Evolutionary conservation across 2,113 vertebrate species (phyloP).

Genomic region (Rhipidura dahli): DNA sequence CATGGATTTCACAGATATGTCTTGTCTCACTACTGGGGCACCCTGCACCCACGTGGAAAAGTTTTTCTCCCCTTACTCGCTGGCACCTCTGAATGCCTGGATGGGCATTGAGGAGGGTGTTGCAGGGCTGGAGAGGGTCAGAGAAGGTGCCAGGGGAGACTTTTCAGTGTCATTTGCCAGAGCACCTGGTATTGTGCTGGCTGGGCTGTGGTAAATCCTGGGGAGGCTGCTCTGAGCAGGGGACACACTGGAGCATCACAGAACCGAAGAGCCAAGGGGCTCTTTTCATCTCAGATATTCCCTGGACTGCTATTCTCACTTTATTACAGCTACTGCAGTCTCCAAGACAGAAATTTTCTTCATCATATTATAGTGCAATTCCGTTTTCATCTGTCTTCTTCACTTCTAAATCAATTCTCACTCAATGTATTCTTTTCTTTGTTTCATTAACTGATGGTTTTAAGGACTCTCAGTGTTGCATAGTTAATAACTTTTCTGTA

Average conservation of each 20-base stretch:
- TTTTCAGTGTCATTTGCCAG: neutral
- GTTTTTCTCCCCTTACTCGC: neutral
- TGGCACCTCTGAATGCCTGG: neutral
- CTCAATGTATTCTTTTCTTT: slow-evolving; percentile 42
- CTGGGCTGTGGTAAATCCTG: neutral
- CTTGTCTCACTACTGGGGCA: neutral
- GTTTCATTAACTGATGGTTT: slow-evolving; percentile 60
- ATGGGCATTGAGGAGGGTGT: fast-evolving
- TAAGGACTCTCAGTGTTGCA: slow-evolving; percentile 50
- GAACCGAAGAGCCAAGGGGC: neutral
- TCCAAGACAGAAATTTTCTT: slow-evolving; percentile 24
- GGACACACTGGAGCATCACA: neutral
- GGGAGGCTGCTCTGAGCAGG: neutral
- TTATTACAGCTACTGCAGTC: neutral
- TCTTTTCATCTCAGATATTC: neutral
- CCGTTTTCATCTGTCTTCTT: slow-evolving; percentile 42
- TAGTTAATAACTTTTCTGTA: slow-evolving; percentile 63
- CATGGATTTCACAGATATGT: neutral
- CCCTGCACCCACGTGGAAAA: fast-evolving
- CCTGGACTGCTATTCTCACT: neutral
- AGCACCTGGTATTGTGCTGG: neutral
- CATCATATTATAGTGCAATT: neutral
- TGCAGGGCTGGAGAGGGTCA: neutral
- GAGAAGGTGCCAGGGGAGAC: neutral
- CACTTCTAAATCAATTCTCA: slow-evolving; percentile 54